Evolutionary conservation across 2,113 vertebrate genomes (phyloP), one percentile per base, ranked within the genome.

Genomic region (Antigone vipio): DNA sequence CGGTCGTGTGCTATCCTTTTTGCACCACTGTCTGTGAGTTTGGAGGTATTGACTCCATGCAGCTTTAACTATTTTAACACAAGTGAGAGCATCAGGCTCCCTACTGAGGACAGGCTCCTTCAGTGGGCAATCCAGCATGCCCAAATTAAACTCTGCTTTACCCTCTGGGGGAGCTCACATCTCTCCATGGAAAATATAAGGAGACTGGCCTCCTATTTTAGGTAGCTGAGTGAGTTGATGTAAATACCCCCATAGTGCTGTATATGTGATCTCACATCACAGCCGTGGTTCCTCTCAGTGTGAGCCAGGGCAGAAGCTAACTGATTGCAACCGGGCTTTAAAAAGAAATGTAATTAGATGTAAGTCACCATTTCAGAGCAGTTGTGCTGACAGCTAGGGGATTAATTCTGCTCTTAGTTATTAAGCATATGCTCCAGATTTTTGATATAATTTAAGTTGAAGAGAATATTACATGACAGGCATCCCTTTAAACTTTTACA

Each of bases 391-490:
- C 95, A 97, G 88, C 92, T 93, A 76, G 49, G 88, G 96, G 83
- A 97, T 96, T 97, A 94, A 94, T 96, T 91, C 91, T 96, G 62
- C 81, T 95, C 53, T 93, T 91, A 92, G 60, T 96, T 97, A 96
- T 92, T 95, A 95, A 91, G 80, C 67, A 63, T 67, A 85, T 66
- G 80, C 77, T 92, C 95, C 80, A 95, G 67, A 94, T 96, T 95
- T 96, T 96, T 93, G 58, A 95, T 93, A 92, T 92, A 89, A 95
- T 96, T 94, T 95, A 95, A 96, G 16, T 91, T 92, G 91, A 97
- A 96, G 88, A 92, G 88, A 96, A 88, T 95, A 89, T 95, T 95
- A 95, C 64, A 94, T 86, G 94, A 89, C 88, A 93, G 78, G 89
- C 94, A 64, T 86, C 89, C 68, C 91, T 95, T 95, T 94, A 97